A percentile compares a stretch with the other conserved stretches of the same genome.
Conservation (phyloP, 2,888 invertebrate species). For the Lamellibrachia satsuma region DNA sequence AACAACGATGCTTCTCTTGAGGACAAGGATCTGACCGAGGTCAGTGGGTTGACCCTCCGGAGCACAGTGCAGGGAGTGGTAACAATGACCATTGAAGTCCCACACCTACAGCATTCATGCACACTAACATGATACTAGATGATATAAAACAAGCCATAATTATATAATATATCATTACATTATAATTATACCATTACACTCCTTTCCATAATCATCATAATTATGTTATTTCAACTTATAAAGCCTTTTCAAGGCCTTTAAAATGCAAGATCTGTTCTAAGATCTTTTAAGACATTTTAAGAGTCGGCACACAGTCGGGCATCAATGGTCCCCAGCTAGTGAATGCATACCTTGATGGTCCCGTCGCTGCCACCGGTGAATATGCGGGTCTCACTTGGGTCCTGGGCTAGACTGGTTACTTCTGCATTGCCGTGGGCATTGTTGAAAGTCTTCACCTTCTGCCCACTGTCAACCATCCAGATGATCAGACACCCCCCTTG, state of each 20-base stretch:
- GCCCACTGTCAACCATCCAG: slow-evolving; percentile 66
- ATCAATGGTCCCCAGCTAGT: background rate
- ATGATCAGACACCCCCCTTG: slow-evolving; percentile 62
- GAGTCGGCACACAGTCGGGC: background rate
- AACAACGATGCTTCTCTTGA: slow-evolving; percentile 61
- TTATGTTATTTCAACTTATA: no score
- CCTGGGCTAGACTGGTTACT: slow-evolving; percentile 62
- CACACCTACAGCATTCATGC: slow-evolving; percentile 54
- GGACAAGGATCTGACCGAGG: slow-evolving; percentile 60
- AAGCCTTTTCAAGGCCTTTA: no score
- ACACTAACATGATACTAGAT: background rate
- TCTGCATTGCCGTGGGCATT: slow-evolving; percentile 61
- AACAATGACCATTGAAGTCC: slow-evolving; percentile 66
- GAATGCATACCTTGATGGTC: slow-evolving; percentile 60
- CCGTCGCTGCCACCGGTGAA: slow-evolving; percentile 64
- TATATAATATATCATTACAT: no score
- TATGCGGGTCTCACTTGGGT: slow-evolving; percentile 58
- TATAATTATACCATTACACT: no score
- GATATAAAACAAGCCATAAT: no score
- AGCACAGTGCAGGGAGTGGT: slow-evolving; percentile 61
- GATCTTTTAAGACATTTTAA: no score
- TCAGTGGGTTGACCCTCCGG: slow-evolving; percentile 61
- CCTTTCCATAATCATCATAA: no score
- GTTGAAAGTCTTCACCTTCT: slow-evolving; percentile 64
- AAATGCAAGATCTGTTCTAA: no score